Evolutionary conservation across 2,888 invertebrate species (phyloP), one percentile per base, ranked within the genome.

Genomic region (Eristalinus aeneus): DNA sequence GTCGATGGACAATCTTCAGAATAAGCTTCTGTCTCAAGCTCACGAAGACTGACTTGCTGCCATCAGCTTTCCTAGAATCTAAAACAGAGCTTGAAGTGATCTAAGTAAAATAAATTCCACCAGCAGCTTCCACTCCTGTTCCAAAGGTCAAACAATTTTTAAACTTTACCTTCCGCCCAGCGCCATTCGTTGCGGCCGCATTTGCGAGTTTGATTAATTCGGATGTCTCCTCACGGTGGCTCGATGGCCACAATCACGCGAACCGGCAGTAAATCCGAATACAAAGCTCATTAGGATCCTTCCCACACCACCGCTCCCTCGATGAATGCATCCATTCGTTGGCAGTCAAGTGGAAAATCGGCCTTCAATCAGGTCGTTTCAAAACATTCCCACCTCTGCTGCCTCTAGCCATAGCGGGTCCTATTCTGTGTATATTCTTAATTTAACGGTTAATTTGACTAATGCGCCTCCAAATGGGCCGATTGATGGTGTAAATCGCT

Each of bases 371-470:
- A 46, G 46, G 6, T 46, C 46, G 16, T 23, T 56, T 12, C 22
- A 23, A 56, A 9, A 5, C 56, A 22, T 11, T 56, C 22, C 23
- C 10, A 20, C 20, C 56, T 20, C 20, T 60, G 11, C 39, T 58
- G 58, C 10, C 23, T 31, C n/a, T 31, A 6, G 31, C 11, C 46
- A 12, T 23, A 23, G 8, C 23, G 2, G 39, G 11, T 54, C 53
- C 16, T 23, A 46, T 60, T 46, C 76, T 34, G 27, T 36, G 58
- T 39, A 84, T 63, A 67, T 72, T 32, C 56, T 75, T 71, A 76
- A 75, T 84, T 84, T 73, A 81, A 53, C 80, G 81, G 85, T 80
- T 81, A 85, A 85, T 85, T 85, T 85, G 68, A 63, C 72, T 85
- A 76, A 81, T 81, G 67, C 72, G 69, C 69, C 27, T 61, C 68